Base-by-base conservation (phyloP, 2,113 vertebrate genomes). In the Tauraco erythrolophus region DNA sequence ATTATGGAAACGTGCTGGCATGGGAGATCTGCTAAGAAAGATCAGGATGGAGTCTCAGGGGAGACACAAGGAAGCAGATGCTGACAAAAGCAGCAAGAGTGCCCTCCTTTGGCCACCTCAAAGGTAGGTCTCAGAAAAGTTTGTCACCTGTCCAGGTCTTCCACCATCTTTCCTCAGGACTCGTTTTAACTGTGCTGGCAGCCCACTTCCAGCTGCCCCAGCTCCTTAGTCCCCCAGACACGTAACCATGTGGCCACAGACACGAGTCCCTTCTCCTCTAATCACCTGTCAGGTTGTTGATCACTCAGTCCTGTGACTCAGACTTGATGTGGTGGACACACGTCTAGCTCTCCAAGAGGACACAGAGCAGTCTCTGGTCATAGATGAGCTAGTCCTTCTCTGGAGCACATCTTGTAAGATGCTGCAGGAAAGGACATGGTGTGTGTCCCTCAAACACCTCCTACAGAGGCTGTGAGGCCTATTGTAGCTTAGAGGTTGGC, bases 401-500 rank as follows among this genome's bases (percentile, higher is more conserved):
- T 18, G 11, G 66, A 88, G 35, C 25, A 48, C 14, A 10, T 54
- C 11, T 66, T 37, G 21, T 27, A 10, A 58, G 19, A 14, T 35
- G 14, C 25, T 78, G 33, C 28, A 62, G 62, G 14, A 82, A 25
- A 61, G 6, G 25, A 33, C 9, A 9, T 9, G 7, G 17, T 2
- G 0, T 0, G 0, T 27, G 12, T 66, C 45, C n/a, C 39, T 70
- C 41, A 39, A 33, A 76, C 8, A 60, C 12, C 24, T 54, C 50
- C 51, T 30, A 11, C 51, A 41, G 17, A n/a, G 62, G 14, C 33
- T 86, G 4, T 37, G n/a, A 39, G 37, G 37, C 50, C 24, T 22
- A 3, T 10, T 0, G 0, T 11, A 69, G 24, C 27, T 82, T 58
- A 61, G 33, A 76, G 2, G 2, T 5, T 79, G 66, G 7, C 21